These are phyloP conservation scores for Alectoris magna DNA, from an alignment of 2,797 vertebrate genomes.

Conservation along the genomic window DNA sequence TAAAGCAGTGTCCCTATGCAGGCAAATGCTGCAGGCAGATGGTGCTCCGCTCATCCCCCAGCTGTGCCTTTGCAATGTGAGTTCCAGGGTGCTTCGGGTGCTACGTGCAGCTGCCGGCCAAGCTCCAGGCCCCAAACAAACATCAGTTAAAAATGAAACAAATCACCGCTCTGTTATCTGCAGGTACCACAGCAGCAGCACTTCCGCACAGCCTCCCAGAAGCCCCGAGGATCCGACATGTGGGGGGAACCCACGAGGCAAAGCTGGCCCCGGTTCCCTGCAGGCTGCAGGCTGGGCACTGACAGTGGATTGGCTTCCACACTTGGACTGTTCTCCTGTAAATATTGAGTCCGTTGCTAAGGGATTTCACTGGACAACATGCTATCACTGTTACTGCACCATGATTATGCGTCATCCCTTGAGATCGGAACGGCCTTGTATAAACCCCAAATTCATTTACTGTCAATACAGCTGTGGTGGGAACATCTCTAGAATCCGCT, in stretches of 20 bases:
- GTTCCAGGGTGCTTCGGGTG: not conserved
- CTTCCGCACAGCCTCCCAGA: slow-evolving; percentile 1
- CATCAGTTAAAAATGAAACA: not conserved
- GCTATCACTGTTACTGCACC: slow-evolving; percentile 59
- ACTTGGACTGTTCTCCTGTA: slow-evolving; percentile 9
- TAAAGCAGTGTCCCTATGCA: slow-evolving; percentile 17
- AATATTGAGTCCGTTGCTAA: slow-evolving; percentile 67
- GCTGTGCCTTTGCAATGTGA: slow-evolving; percentile 15
- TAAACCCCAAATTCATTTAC: slow-evolving; percentile 25
- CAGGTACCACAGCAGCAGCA: not conserved
- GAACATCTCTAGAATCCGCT: slow-evolving; percentile 28
- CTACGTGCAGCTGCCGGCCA: slow-evolving; percentile 5
- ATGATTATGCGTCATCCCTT: slow-evolving; percentile 22
- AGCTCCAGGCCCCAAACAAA: not conserved
- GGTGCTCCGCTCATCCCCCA: not conserved
- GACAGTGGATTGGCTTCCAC: slow-evolving; percentile 1
- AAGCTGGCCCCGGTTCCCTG: not conserved
- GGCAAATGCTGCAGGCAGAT: slow-evolving; percentile 29
- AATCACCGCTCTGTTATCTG: not conserved
- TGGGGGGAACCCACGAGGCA: not conserved
- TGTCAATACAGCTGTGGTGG: slow-evolving; percentile 54
- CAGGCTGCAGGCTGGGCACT: not conserved
- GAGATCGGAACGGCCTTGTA: slow-evolving; percentile 28
- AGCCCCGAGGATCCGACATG: not conserved
- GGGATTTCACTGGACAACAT: slow-evolving; percentile 56